phyloP scores from a whole-genome alignment of 2,797 vertebrate species.

The Amblyopsis hoosieri region DNA sequence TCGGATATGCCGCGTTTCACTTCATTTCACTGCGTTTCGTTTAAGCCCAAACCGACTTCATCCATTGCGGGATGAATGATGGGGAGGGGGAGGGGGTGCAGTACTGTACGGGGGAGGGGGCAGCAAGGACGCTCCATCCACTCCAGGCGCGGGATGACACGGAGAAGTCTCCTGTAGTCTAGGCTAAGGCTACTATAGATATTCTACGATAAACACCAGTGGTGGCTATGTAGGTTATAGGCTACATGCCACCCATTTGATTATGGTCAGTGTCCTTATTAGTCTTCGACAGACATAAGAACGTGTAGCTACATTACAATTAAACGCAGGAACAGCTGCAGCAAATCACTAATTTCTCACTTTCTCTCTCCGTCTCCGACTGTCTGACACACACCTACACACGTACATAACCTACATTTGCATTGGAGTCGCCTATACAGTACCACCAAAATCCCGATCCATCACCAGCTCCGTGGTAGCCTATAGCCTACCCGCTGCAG shows the following conservation, averaged over 20 bases:
- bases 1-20: constrained; percentile 29
- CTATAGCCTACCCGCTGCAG: constrained; percentile 51
- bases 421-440: constrained; percentile 6
- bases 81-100: not conserved
- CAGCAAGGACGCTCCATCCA: not conserved
- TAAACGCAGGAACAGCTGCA: constrained; percentile 56
- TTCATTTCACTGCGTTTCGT: constrained; percentile 22
- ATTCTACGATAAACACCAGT: no score
- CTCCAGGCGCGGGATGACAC: not conserved
- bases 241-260: no score
- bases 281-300: no score
- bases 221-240: no score
- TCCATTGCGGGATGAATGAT: no score
- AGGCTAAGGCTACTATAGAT: no score
- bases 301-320: constrained; percentile 1
- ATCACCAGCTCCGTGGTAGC: constrained; percentile 29
- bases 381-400: not conserved
- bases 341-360: constrained; percentile 54
- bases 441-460: constrained; percentile 28
- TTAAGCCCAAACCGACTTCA: constrained; percentile 5
- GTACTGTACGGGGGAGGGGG: not conserved
- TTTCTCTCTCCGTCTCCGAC: constrained; percentile 23
- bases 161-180: not conserved
- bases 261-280: not conserved
- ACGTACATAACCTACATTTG: constrained; percentile 11